Percentiles rank a stretch among this genome's conserved stretches.
phyloP scores from a whole-genome alignment of 2,888 invertebrate genomes.

The Diarsia dahlii region DNA sequence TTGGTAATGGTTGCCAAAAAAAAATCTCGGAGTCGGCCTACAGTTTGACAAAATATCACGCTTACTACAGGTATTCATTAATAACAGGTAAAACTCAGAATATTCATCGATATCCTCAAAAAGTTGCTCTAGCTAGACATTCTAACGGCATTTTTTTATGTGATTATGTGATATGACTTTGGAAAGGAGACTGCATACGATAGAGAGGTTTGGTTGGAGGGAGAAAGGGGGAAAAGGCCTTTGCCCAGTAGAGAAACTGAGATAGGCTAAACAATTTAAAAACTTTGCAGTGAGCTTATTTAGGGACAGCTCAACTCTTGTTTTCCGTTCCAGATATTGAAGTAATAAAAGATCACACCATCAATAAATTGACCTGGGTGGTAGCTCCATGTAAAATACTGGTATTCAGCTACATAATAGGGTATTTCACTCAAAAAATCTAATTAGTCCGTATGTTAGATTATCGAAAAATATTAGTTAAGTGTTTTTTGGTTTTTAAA shows the following conservation, averaged over 20 bases:
- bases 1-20: conserved; percentile 12
- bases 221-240: neutral
- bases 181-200: neutral
- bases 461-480: no score
- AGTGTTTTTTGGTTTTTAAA: no score
- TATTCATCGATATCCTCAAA: neutral
- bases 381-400: neutral
- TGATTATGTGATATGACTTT: neutral
- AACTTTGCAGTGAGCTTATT: neutral
- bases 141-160: neutral
- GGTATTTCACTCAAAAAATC: no score
- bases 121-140: neutral
- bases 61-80: neutral
- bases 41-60: neutral
- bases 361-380: neutral
- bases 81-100: neutral
- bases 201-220: neutral
- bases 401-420: neutral
- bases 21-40: neutral
- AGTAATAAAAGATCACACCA: neutral
- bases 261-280: neutral
- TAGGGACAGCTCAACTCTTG: neutral
- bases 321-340: neutral
- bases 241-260: neutral
- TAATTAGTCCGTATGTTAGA: no score